phyloP scores from a whole-genome alignment of 2,113 vertebrate genomes.

The Malurus melanocephalus region DNA sequence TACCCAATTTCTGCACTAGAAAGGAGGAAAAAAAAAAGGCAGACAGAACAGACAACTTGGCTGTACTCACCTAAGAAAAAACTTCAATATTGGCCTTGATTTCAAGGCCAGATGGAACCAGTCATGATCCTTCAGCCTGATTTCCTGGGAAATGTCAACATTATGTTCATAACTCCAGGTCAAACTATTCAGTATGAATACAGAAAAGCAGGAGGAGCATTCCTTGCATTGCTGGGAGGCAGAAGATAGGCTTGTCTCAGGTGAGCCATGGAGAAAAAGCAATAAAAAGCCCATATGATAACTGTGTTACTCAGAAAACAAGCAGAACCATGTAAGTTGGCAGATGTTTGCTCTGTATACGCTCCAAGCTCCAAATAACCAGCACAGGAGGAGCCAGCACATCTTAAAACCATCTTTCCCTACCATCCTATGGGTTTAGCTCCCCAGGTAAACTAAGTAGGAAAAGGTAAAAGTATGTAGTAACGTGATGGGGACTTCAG shows the following conservation, averaged over 20 bases:
- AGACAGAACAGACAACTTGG: not conserved
- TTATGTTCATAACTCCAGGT: not conserved
- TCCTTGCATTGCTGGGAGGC: not conserved
- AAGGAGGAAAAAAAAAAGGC: not conserved
- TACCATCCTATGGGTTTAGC: not conserved
- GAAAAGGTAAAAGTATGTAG: not conserved
- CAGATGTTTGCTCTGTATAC: not conserved
- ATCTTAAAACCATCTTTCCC: not conserved
- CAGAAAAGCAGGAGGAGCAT: not conserved
- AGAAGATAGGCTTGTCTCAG: not conserved
- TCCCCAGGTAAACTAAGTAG: not conserved
- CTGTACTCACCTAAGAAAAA: not conserved
- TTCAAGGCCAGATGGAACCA: constrained; percentile 17
- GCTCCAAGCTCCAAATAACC: not conserved
- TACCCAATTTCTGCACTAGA: not conserved
- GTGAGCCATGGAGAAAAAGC: not conserved
- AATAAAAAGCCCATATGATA: not conserved
- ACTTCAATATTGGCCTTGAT: not conserved
- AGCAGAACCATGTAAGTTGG: not conserved
- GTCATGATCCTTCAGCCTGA: not conserved
- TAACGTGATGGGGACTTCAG: not conserved
- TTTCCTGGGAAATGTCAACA: constrained; percentile 28
- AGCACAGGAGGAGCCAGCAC: not conserved
- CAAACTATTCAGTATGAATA: not conserved
- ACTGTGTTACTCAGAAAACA: constrained; percentile 2